Evolutionary conservation across 2,888 invertebrate genomes (phyloP).

Genomic region (Hydroisotoma schaefferi): DNA sequence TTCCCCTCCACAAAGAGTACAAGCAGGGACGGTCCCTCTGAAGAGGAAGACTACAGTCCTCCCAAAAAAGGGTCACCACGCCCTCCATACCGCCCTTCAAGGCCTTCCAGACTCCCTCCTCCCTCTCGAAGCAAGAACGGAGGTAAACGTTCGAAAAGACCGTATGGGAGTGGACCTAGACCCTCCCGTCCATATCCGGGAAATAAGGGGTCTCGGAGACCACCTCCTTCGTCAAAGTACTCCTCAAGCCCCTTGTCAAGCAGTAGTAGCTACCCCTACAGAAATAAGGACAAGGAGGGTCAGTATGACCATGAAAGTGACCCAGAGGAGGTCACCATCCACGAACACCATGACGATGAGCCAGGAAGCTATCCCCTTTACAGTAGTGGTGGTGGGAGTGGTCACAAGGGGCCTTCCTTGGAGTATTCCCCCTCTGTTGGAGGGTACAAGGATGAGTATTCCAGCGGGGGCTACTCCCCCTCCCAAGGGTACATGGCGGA

Average conservation of each 20-base stretch:
- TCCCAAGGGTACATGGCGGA: conserved; percentile 12
- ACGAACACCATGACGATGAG: background rate
- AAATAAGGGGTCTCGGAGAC: background rate
- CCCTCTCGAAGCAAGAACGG: too few relatives aligned
- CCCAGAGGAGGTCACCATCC: background rate
- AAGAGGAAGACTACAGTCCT: background rate
- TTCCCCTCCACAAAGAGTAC: background rate
- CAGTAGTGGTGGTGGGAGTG: background rate
- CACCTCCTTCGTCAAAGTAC: too few relatives aligned
- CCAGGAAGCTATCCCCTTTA: too few relatives aligned
- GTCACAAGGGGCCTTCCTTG: background rate
- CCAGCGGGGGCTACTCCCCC: conserved; percentile 7
- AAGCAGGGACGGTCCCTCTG: background rate
- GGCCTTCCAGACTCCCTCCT: too few relatives aligned
- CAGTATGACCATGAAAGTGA: background rate
- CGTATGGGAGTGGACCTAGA: too few relatives aligned
- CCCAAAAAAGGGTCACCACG: background rate
- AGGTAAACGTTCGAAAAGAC: too few relatives aligned
- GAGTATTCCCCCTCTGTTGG: background rate
- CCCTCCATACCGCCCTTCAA: too few relatives aligned
- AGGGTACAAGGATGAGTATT: background rate
- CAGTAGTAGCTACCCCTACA: background rate
- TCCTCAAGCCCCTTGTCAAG: background rate
- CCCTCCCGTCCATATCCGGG: too few relatives aligned
- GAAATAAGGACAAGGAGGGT: background rate